phyloP scores from a whole-genome alignment of 2,797 vertebrate species.

The Sebastes variabilis region DNA sequence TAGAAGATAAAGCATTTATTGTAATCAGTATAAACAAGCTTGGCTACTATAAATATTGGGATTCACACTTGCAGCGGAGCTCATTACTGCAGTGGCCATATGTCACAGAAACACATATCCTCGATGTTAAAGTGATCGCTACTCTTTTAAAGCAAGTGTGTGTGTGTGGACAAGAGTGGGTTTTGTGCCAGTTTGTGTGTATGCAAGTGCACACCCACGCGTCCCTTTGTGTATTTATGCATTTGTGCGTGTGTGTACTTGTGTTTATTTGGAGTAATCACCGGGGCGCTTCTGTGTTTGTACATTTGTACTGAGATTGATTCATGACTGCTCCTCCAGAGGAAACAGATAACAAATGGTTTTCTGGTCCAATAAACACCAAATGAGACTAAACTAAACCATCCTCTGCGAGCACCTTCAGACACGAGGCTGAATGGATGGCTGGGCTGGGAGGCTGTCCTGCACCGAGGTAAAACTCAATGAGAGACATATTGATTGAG shows the following conservation, averaged over 20 bases:
- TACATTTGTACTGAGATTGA: slow-evolving; percentile 70
- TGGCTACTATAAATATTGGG: slow-evolving; percentile 15
- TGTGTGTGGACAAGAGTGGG: neutral
- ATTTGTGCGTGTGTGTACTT: slow-evolving; percentile 22
- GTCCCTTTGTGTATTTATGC: slow-evolving; percentile 1
- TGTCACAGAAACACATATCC: slow-evolving; percentile 14
- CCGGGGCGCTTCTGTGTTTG: slow-evolving; percentile 73
- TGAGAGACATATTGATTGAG: slow-evolving; percentile 58
- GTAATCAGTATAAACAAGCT: slow-evolving; percentile 22
- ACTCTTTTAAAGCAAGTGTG: slow-evolving; percentile 7
- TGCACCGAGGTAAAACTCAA: slow-evolving; percentile 16
- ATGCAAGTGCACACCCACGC: neutral
- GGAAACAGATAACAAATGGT: slow-evolving; percentile 77
- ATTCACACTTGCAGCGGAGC: slow-evolving; percentile 30
- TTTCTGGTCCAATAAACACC: slow-evolving; percentile 74
- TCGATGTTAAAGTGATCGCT: neutral
- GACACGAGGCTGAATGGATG: slow-evolving; percentile 24
- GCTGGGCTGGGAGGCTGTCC: slow-evolving; percentile 12
- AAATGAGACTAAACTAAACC: slow-evolving; percentile 70
- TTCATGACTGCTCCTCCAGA: slow-evolving; percentile 68
- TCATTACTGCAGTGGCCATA: slow-evolving; percentile 29
- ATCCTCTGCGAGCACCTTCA: slow-evolving; percentile 27
- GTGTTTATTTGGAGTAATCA: slow-evolving; percentile 79
- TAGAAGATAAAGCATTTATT: slow-evolving; percentile 9
- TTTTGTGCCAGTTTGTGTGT: slow-evolving; percentile 14